Percentiles rank a stretch among this genome's conserved stretches.
phyloP scores from a whole-genome alignment of 2,888 invertebrate genomes.

The Lasiommata megera region DNA sequence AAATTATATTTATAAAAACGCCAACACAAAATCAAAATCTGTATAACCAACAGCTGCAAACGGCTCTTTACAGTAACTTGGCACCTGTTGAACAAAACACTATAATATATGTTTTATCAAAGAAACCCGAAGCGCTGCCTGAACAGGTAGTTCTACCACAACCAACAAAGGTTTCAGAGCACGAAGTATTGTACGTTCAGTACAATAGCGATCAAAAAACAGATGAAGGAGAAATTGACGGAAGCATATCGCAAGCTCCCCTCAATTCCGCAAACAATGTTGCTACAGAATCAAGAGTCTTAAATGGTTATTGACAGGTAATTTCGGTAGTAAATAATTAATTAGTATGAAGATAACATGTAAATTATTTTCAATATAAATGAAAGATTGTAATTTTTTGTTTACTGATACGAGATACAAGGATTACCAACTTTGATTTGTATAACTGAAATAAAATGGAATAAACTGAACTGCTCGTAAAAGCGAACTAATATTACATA shows the following conservation, averaged over 20 bases:
- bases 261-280: background rate
- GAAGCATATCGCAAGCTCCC: background rate
- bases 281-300: background rate
- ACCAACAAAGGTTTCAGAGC: slow-evolving; percentile 62
- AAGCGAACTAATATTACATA: too few relatives aligned
- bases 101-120: slow-evolving; percentile 87
- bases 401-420: too few relatives aligned
- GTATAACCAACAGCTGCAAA: slow-evolving; percentile 43
- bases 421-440: too few relatives aligned
- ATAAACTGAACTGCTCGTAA: too few relatives aligned
- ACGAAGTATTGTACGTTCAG: slow-evolving; percentile 88
- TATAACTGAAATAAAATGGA: too few relatives aligned
- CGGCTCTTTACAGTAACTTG: slow-evolving; percentile 48
- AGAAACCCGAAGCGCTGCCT: slow-evolving; percentile 83
- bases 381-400: too few relatives aligned
- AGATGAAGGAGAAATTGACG: background rate
- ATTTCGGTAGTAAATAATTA: too few relatives aligned
- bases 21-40: slow-evolving; percentile 84
- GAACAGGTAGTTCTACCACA: slow-evolving; percentile 44
- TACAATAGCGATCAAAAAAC: slow-evolving; percentile 43
- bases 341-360: too few relatives aligned
- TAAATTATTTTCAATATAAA: too few relatives aligned
- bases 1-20: slow-evolving; percentile 89
- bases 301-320: background rate
- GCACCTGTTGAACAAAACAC: slow-evolving; percentile 82